Percentiles rank a stretch among this genome's conserved stretches.
Evolutionary conservation across 1,140 invertebrate genomes (phyloP).

Genomic region (Anagrus nilaparvatae): DNA sequence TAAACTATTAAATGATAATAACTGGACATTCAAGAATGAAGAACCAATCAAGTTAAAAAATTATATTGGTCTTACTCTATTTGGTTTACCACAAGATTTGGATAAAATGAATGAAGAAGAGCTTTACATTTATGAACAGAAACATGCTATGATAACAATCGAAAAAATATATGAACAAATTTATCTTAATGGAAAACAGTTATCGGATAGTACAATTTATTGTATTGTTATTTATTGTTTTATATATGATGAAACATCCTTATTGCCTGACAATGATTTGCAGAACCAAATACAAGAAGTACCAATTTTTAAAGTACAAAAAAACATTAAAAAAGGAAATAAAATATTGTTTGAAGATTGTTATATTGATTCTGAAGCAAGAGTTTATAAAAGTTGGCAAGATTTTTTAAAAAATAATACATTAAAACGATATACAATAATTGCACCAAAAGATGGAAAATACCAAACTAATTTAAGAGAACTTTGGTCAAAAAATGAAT

Average conservation of each 20-base stretch:
- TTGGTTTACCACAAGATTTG: slow-evolving; percentile 17
- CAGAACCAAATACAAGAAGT: slow-evolving; percentile 5
- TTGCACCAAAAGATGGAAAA: slow-evolving; percentile 30
- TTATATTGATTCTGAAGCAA: slow-evolving; percentile 27
- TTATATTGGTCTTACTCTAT: slow-evolving; percentile 25
- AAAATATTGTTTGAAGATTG: slow-evolving; percentile 4
- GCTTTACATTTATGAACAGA: neutral
- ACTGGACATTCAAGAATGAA: slow-evolving; percentile 10
- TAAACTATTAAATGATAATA: slow-evolving; percentile 19
- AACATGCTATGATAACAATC: slow-evolving; percentile 8
- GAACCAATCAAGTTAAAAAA: slow-evolving; percentile 21
- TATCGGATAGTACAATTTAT: slow-evolving; percentile 7
- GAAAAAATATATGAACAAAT: slow-evolving; percentile 17
- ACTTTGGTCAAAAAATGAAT: slow-evolving; percentile 12
- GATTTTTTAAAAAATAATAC: slow-evolving; percentile 30
- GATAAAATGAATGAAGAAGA: neutral
- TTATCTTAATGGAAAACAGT: slow-evolving; percentile 10
- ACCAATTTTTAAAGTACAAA: slow-evolving; percentile 13
- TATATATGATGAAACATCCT: slow-evolving; percentile 10
- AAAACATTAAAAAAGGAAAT: slow-evolving; percentile 9
- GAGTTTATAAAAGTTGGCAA: slow-evolving; percentile 30
- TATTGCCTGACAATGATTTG: neutral
- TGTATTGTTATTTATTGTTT: slow-evolving; percentile 21
- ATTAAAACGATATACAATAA: slow-evolving; percentile 27
- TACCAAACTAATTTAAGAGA: slow-evolving; percentile 24